These are phyloP conservation scores for Drymonia ruficornis DNA, from an alignment of 2,888 invertebrate species.

Conservation along the genomic window DNA sequence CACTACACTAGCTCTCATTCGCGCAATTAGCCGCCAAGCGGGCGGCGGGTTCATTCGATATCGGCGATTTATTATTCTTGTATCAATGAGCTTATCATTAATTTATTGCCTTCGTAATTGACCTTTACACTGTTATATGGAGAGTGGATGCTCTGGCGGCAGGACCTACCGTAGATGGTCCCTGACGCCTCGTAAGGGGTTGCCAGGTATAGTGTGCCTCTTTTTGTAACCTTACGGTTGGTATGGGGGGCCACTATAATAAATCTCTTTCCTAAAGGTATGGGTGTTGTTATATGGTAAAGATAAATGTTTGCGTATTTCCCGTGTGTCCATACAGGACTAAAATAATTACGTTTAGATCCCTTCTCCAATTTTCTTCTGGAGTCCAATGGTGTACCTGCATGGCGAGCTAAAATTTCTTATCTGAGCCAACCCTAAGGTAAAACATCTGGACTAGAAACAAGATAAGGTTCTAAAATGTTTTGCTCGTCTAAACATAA, in stretches of 20 bases:
- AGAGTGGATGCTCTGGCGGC: too few species aligned
- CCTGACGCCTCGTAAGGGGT: too few species aligned
- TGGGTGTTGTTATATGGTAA: too few species aligned
- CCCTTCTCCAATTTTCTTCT: neutral
- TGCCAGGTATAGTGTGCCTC: too few species aligned
- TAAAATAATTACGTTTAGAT: neutral
- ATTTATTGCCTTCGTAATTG: slow-evolving; percentile 5
- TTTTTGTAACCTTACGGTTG: too few species aligned
- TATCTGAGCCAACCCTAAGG: slow-evolving; percentile 14
- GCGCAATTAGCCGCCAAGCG: slow-evolving; percentile 50
- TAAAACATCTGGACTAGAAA: slow-evolving; percentile 15
- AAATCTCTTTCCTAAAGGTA: too few species aligned
- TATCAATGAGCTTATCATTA: too few species aligned
- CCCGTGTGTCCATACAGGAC: neutral
- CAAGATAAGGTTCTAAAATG: slow-evolving; percentile 20
- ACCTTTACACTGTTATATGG: too few species aligned
- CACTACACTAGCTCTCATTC: slow-evolving; percentile 54
- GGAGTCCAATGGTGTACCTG: neutral
- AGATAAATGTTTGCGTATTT: too few species aligned
- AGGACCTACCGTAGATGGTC: too few species aligned
- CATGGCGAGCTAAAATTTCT: neutral
- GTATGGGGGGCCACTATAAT: too few species aligned
- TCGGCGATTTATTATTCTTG: slow-evolving; percentile 8
- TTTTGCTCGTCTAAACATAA: slow-evolving; percentile 24
- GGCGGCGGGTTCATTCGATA: slow-evolving; percentile 24